Conservation (phyloP, 2,797 vertebrate species). For the Danio albolineatus region DNA sequence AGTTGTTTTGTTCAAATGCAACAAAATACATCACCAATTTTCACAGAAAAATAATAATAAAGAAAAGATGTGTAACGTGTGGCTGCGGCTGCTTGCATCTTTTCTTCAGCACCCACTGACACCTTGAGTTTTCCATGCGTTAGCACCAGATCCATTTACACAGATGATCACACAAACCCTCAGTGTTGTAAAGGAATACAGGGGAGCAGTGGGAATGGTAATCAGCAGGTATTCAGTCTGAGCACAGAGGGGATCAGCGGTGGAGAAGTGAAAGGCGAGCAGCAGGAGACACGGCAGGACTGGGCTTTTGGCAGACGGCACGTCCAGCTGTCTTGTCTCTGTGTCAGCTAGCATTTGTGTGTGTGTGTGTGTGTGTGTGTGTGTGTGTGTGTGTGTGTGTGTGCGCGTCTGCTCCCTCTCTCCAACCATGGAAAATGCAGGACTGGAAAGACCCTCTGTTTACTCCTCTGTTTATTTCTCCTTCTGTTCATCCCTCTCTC, state of each 20-base stretch:
- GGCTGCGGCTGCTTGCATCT: background rate
- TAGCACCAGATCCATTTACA: conserved; percentile 58
- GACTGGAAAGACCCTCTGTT: conserved; percentile 51
- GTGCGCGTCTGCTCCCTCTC: conserved; percentile 56
- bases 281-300: conserved; percentile 47
- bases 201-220: conserved; percentile 45
- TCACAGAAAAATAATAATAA: too few relatives aligned
- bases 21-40: too few relatives aligned
- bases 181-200: conserved; percentile 40
- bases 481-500: conserved; percentile 59
- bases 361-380: conserved; percentile 35
- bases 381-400: too few relatives aligned
- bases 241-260: conserved; percentile 45
- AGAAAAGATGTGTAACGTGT: too few relatives aligned
- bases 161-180: conserved; percentile 36
- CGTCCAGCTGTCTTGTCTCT: conserved; percentile 68
- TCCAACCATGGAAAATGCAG: conserved; percentile 46
- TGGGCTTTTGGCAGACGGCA: conserved; percentile 54
- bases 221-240: conserved; percentile 51
- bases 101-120: background rate
- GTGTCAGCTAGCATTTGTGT: conserved; percentile 52
- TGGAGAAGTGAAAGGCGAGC: conserved; percentile 57
- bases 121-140: conserved; percentile 31
- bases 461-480: conserved; percentile 64
- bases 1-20: too few relatives aligned